Evolutionary conservation across 2,797 vertebrate species (phyloP).

Genomic region (Vespertilio murinus): DNA sequence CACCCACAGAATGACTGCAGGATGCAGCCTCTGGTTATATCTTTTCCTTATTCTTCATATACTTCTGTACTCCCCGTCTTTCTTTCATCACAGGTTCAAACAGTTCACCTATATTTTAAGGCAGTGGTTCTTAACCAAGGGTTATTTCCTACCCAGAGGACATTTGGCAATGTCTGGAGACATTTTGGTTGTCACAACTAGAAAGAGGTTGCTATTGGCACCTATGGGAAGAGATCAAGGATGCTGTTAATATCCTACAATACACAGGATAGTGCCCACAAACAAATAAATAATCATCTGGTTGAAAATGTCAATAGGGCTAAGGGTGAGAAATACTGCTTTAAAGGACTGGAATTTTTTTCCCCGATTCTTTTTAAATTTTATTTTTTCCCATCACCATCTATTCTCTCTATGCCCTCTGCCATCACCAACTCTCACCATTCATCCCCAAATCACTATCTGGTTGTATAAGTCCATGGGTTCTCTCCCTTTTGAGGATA

Average conservation of each 20-base stretch:
- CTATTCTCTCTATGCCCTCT: too few species aligned
- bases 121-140: background rate
- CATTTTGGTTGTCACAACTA: background rate
- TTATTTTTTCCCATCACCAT: too few species aligned
- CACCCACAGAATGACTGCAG: too few species aligned
- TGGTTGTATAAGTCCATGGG: too few species aligned
- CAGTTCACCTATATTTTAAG: background rate
- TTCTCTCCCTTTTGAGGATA: too few species aligned
- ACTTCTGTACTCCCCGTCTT: background rate
- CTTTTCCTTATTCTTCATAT: background rate
- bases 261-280: background rate
- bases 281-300: background rate
- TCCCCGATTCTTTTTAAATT: background rate
- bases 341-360: background rate
- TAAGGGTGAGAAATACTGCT: background rate
- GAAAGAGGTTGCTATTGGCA: background rate
- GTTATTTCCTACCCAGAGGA: background rate
- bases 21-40: background rate
- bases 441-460: too few species aligned
- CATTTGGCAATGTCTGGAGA: background rate
- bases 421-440: too few species aligned
- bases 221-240: background rate
- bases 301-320: background rate
- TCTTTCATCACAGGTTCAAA: background rate
- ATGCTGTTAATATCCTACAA: background rate